Conservation (phyloP, 2,113 vertebrate species). For the Candoia aspera region DNA sequence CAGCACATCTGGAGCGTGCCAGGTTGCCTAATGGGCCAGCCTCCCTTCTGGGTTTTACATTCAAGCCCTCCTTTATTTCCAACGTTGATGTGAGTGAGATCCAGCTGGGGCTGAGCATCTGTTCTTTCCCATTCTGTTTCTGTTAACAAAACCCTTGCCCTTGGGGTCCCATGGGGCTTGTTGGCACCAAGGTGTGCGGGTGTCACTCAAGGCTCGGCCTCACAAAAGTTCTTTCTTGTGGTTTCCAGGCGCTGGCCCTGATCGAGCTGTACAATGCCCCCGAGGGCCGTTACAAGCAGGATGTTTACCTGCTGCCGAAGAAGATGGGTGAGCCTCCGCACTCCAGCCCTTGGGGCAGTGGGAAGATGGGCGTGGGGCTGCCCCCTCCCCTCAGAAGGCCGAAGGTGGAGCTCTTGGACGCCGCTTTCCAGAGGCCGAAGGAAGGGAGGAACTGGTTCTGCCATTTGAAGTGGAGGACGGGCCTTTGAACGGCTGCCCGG, state of each 20-base stretch:
- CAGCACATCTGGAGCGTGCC: background rate
- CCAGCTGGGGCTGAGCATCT: background rate
- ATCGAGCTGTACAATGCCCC: conserved; percentile 97
- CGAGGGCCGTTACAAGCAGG: conserved; percentile 94
- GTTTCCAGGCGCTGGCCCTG: conserved; percentile 86
- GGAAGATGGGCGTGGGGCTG: background rate
- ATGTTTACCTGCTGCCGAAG: conserved; percentile 95
- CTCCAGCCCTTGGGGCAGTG: fast-evolving
- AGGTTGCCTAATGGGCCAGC: background rate
- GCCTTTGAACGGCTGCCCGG: no score
- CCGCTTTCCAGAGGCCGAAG: no score
- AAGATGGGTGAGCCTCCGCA: conserved; percentile 85
- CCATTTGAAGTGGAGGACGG: no score
- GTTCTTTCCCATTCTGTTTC: background rate
- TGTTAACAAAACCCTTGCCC: background rate
- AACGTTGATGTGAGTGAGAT: background rate
- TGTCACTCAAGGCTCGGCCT: no score
- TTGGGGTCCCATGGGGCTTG: background rate
- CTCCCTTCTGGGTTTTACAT: background rate
- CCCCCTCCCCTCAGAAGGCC: background rate
- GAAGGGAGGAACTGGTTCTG: no score
- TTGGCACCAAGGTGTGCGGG: background rate
- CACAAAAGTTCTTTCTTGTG: conserved; percentile 3
- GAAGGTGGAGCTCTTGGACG: no score
- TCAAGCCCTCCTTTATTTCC: background rate